phyloP scores from a whole-genome alignment of 2,113 vertebrate genomes.

The Vulpes ferrilata region DNA sequence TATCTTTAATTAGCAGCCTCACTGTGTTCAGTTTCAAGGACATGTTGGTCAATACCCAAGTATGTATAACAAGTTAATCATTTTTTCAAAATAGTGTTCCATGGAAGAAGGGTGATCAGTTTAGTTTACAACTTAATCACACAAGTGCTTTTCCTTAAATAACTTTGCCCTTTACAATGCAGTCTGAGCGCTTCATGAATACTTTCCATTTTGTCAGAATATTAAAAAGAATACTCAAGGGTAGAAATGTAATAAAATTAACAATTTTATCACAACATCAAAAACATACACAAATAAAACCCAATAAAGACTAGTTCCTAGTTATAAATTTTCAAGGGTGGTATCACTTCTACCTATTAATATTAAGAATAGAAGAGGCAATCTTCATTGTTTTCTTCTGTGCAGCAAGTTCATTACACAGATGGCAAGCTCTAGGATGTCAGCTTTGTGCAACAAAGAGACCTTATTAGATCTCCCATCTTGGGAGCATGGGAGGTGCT shows the following conservation, averaged over 20 bases:
- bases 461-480: not conserved
- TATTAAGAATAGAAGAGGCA: not conserved
- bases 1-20: not conserved
- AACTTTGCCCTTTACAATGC: not conserved
- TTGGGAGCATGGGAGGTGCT: not conserved
- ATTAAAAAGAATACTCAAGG: not conserved
- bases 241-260: slow-evolving; percentile 26
- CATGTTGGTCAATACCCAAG: slow-evolving; percentile 1
- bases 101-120: not conserved
- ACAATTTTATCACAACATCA: slow-evolving; percentile 10
- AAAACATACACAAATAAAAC: slow-evolving; percentile 15
- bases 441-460: not conserved
- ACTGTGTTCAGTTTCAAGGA: slow-evolving; percentile 51
- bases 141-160: slow-evolving; percentile 29
- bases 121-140: slow-evolving; percentile 10
- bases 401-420: not conserved
- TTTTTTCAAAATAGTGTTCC: slow-evolving; percentile 54
- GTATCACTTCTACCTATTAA: not conserved
- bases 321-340: slow-evolving; percentile 26
- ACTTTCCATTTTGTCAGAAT: not conserved
- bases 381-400: slow-evolving; percentile 2
- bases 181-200: not conserved
- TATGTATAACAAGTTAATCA: not conserved
- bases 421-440: not conserved
- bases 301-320: not conserved